Conservation (phyloP, 2,113 vertebrate species). For the Prunella fulvescens region DNA sequence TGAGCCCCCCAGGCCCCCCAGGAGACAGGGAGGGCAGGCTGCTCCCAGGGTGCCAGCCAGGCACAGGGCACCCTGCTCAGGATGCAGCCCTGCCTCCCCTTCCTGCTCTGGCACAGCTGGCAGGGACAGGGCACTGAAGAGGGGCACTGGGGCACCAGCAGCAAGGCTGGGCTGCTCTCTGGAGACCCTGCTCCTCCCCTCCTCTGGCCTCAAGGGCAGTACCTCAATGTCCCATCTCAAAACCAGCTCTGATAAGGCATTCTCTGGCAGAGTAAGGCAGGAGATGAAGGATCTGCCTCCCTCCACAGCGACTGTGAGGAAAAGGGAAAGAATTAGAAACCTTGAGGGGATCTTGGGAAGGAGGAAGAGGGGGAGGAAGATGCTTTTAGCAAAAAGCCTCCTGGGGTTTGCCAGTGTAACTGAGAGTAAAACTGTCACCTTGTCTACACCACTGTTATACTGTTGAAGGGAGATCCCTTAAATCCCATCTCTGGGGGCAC, state of each 20-base stretch:
- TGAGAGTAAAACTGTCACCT: background rate
- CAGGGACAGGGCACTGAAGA: background rate
- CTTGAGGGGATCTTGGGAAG: background rate
- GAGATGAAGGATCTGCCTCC: background rate
- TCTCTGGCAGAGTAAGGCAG: background rate
- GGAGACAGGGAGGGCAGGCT: background rate
- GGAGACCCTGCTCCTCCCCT: background rate
- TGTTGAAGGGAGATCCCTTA: background rate
- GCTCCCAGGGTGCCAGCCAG: background rate
- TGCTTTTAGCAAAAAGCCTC: background rate
- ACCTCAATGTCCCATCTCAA: background rate
- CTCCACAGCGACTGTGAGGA: background rate
- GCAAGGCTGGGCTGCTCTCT: background rate
- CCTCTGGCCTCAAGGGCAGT: background rate
- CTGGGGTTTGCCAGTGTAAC: background rate
- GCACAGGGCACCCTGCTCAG: background rate
- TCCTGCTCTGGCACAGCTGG: rapidly evolving
- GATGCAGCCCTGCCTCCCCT: background rate
- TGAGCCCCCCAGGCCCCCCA: background rate
- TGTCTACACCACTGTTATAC: background rate
- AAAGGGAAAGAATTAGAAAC: background rate
- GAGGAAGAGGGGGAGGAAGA: background rate
- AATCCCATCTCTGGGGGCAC: background rate
- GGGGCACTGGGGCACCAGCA: background rate
- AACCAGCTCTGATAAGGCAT: background rate